Conservation (phyloP, 2,113 vertebrate genomes). For the Alethe diademata region DNA sequence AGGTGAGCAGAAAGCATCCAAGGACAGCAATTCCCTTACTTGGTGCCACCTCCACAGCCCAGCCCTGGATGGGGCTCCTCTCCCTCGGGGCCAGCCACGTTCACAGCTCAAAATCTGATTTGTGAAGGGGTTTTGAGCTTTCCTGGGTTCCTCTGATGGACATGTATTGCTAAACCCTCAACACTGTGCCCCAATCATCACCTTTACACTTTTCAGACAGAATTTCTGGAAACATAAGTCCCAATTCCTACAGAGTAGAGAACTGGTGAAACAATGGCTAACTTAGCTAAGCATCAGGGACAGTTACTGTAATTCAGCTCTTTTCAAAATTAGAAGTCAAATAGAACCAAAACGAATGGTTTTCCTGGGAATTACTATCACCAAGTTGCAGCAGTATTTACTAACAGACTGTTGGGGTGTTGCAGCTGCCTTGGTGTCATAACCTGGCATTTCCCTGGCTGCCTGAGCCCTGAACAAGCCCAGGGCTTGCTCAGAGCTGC, state of each 20-base stretch:
- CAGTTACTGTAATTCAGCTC: neutral
- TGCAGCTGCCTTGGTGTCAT: neutral
- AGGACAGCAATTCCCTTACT: neutral
- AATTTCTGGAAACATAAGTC: neutral
- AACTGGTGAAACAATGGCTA: neutral
- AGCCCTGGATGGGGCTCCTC: neutral
- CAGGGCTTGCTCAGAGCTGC: neutral
- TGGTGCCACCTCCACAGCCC: neutral
- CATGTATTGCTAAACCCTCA: neutral
- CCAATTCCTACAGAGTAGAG: neutral
- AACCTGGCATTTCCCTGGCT: neutral
- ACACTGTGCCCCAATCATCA: neutral
- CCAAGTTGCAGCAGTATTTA: neutral
- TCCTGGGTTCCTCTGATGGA: neutral
- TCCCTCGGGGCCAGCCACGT: accelerated
- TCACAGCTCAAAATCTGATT: neutral
- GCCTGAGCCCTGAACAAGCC: neutral
- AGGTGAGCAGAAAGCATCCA: neutral
- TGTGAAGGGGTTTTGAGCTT: neutral
- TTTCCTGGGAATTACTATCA: neutral
- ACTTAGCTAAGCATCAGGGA: neutral
- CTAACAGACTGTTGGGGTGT: neutral
- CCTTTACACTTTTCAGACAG: neutral
- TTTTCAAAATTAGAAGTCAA: neutral
- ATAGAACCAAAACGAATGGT: neutral